Base-by-base conservation (phyloP, 2,888 invertebrate genomes). In the Drepanosiphum platanoidis region DNA sequence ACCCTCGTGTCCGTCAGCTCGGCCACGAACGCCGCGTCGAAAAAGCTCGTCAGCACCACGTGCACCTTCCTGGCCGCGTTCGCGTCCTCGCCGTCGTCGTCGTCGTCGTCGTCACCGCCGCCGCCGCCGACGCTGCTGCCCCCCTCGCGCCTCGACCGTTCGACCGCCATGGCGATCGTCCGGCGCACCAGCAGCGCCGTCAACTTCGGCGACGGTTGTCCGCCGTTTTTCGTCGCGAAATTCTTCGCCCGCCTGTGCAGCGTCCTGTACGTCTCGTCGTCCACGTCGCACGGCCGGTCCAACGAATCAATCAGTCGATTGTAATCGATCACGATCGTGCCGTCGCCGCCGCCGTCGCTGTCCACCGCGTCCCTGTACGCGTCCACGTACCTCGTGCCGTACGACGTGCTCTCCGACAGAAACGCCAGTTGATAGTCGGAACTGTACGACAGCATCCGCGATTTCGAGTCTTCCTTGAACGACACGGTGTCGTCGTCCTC, bases 1-100 rank as follows among this genome's bases (percentile, higher is more conserved):
- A 52, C 27, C 36, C 39, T 68, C 18, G 32, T 4, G 0, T 9
- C 18, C 2, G 64, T 42, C 3, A 82, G n/a, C 3, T 39, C 39
- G 3, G 8, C n/a, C 1, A 82, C 11, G 2, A 74, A 34, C 11
- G 32, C 64, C 61, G 61, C 27, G n/a, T 82, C 34, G 8, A 82
- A 74, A 9, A 82, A 82, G 34, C 61, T 61, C 3, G n/a, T 82
- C 9, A 82, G 32, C 1, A 82, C 9, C 32, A 82, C 32, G 18
- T 42, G 58, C 3, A 64, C 3, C 8, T 22, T 15, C 0, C n/a
- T 15, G 3, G 32, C 32, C 32, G 22, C 15, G 8, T 30, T 15
- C 22, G 7, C 22, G n/a, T 61, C 1, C 32, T 18, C 15, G 18
- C 4, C 18, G 0, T 39, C 30, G 0, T 61, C 13, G 5, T 46